Evolutionary conservation across 2,797 vertebrate species (phyloP).

Genomic region (Cyprinella venusta): DNA sequence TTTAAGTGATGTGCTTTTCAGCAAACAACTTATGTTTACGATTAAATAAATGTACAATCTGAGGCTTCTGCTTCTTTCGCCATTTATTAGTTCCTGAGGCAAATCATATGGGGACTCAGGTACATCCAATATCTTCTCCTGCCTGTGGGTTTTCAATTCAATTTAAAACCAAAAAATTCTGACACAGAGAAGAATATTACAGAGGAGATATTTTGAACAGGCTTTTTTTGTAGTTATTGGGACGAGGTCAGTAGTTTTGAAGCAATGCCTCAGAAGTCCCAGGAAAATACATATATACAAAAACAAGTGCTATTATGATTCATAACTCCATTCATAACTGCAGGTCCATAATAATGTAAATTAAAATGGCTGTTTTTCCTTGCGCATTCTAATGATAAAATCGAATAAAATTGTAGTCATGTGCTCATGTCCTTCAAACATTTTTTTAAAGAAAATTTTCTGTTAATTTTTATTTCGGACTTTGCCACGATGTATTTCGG

Average conservation of each 20-base stretch:
- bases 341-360: not conserved
- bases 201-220: constrained; percentile 2
- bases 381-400: not conserved
- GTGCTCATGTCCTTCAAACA: not conserved
- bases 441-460: no score
- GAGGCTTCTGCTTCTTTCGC: constrained; percentile 57
- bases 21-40: constrained; percentile 10
- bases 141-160: constrained; percentile 85
- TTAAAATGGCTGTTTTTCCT: constrained; percentile 4
- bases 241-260: constrained; percentile 65
- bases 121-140: constrained; percentile 83
- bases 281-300: not conserved
- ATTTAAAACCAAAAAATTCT: constrained; percentile 77
- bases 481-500: no score
- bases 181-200: constrained; percentile 73
- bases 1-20: not conserved
- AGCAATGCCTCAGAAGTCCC: constrained; percentile 12
- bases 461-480: no score
- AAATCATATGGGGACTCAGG: constrained; percentile 71
- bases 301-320: not conserved
- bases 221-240: constrained; percentile 68
- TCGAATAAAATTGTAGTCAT: not conserved
- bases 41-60: constrained; percentile 12
- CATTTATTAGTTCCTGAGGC: constrained; percentile 75
- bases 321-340: not conserved